Conservation (phyloP, 1,140 invertebrate genomes). For the Drosophila sp. region DNA sequence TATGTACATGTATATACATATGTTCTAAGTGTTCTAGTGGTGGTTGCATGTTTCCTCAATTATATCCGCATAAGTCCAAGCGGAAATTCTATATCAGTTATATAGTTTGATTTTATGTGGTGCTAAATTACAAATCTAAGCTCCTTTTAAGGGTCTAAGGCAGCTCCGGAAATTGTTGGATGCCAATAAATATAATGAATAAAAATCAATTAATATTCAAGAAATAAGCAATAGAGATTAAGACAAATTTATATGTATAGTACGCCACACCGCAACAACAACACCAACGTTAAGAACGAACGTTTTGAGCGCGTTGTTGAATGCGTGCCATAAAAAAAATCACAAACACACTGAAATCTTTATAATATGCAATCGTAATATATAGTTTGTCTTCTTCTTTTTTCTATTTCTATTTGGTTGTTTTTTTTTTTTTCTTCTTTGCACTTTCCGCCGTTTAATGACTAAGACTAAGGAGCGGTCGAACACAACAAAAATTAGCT, state of each 20-base stretch:
- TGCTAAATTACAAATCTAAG: constrained; percentile 39
- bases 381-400: constrained; percentile 20
- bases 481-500: constrained; percentile 53
- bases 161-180: constrained; percentile 77
- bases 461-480: constrained; percentile 77
- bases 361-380: constrained; percentile 62
- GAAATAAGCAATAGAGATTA: constrained; percentile 56
- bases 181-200: constrained; percentile 68
- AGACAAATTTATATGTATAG: constrained; percentile 72
- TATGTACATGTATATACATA: neutral
- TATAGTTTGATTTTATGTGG: constrained; percentile 13
- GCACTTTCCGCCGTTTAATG: constrained; percentile 59
- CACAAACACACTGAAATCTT: constrained; percentile 52
- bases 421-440: constrained; percentile 26
- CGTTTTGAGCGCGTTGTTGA: constrained; percentile 48
- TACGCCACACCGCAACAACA: neutral
- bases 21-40: neutral
- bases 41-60: constrained; percentile 6
- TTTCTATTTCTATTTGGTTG: neutral
- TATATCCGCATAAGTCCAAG: constrained; percentile 4
- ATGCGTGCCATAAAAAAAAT: constrained; percentile 71
- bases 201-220: constrained; percentile 72
- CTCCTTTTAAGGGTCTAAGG: constrained; percentile 17
- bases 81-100: constrained; percentile 7
- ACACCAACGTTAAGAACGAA: neutral